phyloP scores from a whole-genome alignment of 1,140 invertebrate species.

The Cepaea nemoralis region DNA sequence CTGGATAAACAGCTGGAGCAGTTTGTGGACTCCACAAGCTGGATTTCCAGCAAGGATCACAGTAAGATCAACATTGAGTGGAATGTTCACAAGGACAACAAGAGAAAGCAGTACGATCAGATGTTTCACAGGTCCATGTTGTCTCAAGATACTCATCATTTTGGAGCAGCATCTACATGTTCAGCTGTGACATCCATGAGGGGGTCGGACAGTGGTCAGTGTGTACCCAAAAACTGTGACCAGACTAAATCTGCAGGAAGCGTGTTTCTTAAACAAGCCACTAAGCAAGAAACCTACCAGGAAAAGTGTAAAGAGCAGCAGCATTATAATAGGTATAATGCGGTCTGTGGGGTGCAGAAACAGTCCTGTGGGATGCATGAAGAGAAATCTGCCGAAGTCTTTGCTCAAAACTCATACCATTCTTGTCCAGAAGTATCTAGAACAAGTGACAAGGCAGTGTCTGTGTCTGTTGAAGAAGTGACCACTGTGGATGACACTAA shows the following conservation, averaged over 20 bases:
- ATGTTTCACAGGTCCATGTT: background rate
- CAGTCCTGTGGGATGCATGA: background rate
- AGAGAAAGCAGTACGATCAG: background rate
- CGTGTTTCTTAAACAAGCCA: background rate
- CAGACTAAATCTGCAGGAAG: background rate
- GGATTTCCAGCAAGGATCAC: slow-evolving; percentile 1
- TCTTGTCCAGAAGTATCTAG: background rate
- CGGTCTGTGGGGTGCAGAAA: background rate
- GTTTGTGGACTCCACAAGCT: slow-evolving; percentile 5
- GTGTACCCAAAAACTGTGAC: too few species aligned
- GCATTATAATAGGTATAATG: background rate
- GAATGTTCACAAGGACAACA: background rate
- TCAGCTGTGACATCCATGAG: background rate
- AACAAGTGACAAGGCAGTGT: background rate
- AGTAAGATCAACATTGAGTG: slow-evolving; percentile 8
- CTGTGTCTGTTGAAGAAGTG: background rate
- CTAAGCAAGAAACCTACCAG: background rate
- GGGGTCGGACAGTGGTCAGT: background rate
- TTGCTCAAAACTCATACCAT: background rate
- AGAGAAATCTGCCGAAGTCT: background rate
- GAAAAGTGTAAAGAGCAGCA: background rate
- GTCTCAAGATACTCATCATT: background rate
- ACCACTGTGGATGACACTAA: background rate
- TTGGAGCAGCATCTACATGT: background rate
- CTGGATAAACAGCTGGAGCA: background rate